A percentile compares a stretch with the other conserved stretches of the same genome.
Conservation (phyloP, 1,140 invertebrate species). For the Psix sp. region DNA sequence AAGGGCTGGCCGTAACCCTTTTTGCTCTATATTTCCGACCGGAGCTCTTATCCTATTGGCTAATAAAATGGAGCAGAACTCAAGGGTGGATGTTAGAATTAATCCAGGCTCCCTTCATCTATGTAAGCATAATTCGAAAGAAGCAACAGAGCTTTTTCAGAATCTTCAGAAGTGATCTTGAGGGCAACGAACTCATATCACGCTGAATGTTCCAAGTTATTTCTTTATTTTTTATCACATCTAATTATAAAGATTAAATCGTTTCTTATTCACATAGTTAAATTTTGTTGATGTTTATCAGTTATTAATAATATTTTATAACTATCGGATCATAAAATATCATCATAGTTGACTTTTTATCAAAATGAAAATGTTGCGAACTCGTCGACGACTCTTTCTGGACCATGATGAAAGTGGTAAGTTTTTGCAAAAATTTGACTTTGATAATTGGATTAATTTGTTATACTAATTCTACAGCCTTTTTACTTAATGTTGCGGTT, state of each 20-base stretch:
- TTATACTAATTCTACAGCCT: too few species aligned
- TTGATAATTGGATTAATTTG: too few species aligned
- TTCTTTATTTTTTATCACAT: too few species aligned
- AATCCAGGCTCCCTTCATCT: conserved; percentile 23
- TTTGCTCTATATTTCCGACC: conserved; percentile 59
- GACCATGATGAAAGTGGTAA: conserved; percentile 1
- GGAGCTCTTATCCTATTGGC: conserved; percentile 60
- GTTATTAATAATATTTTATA: too few species aligned
- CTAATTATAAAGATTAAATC: too few species aligned
- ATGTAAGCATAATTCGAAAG: conserved; percentile 4
- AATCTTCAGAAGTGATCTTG: conserved; percentile 19
- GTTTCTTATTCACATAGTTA: too few species aligned
- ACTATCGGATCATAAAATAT: too few species aligned
- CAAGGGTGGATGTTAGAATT: conserved; percentile 63
- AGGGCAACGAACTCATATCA: conserved; percentile 3
- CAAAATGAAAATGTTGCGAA: not conserved
- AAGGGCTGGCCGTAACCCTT: conserved; percentile 60
- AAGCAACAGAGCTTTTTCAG: conserved; percentile 14
- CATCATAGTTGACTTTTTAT: too few species aligned
- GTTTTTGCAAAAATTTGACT: not conserved
- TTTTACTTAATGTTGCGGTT: too few species aligned
- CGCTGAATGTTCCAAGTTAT: not conserved
- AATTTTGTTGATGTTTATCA: too few species aligned
- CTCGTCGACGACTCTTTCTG: not conserved
- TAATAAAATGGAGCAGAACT: conserved; percentile 65